These are phyloP conservation scores for Sarotherodon lohbergeri DNA, from an alignment of 2,113 vertebrate species.

Conservation along the genomic window DNA sequence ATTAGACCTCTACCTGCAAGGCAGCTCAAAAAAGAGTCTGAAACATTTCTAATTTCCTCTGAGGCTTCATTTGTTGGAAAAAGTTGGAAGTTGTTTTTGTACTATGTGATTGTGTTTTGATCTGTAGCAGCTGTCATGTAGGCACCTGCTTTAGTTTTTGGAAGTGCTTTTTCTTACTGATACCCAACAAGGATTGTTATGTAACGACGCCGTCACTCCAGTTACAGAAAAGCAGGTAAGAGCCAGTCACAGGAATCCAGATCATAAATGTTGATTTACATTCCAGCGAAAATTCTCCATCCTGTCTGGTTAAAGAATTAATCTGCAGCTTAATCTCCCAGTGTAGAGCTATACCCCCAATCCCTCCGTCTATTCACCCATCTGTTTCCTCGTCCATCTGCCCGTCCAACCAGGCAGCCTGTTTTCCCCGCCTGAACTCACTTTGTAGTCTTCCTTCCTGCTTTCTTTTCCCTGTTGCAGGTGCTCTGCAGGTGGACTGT, in stretches of 20 bases:
- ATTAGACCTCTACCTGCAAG: not conserved
- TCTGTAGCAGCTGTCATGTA: not conserved
- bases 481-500: not conserved
- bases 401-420: not conserved
- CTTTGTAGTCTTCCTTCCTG: not conserved
- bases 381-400: constrained; percentile 43
- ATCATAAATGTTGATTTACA: constrained; percentile 23
- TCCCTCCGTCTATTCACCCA: constrained; percentile 27
- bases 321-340: constrained; percentile 44
- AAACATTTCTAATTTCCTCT: not conserved
- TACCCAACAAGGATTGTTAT: not conserved
- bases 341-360: constrained; percentile 20
- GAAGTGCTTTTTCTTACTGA: not conserved
- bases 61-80: not conserved
- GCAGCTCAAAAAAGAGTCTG: not conserved
- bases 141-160: not conserved
- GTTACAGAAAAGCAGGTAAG: constrained; percentile 1
- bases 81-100: not conserved
- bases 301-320: constrained; percentile 37
- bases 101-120: not conserved
- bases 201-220: not conserved
- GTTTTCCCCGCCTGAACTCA: not conserved
- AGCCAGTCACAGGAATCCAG: not conserved
- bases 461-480: not conserved
- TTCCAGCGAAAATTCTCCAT: not conserved